Evolutionary conservation across 2,113 vertebrate genomes (phyloP).

Genomic region (Leucosticte australis): DNA sequence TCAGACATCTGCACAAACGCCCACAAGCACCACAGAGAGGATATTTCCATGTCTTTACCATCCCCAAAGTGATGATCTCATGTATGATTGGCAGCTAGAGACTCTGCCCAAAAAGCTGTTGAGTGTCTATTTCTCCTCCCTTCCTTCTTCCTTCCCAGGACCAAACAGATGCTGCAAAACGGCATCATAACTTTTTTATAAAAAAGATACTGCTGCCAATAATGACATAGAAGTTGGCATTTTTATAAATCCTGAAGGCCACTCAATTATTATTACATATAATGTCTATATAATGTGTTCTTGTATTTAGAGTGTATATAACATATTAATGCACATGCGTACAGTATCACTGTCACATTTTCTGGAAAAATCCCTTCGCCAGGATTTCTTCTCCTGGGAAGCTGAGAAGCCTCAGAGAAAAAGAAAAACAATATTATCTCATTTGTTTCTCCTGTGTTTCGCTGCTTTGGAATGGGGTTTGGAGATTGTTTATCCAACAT

Average conservation of each 20-base stretch:
- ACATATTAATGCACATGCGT: background rate
- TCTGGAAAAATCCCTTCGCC: no score
- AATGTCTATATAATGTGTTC: background rate
- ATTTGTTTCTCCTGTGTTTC: no score
- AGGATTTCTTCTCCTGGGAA: no score
- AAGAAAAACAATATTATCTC: no score
- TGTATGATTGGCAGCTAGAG: background rate
- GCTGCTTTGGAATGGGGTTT: no score
- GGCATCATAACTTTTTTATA: background rate
- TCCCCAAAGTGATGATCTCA: background rate
- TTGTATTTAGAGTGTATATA: background rate
- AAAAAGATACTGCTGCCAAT: background rate
- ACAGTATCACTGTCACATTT: background rate
- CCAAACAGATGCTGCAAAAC: background rate
- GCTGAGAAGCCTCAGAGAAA: no score
- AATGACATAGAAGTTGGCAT: background rate
- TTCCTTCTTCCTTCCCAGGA: background rate
- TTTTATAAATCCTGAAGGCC: background rate
- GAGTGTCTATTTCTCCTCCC: background rate
- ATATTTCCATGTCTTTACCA: rapidly evolving
- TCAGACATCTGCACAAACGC: rapidly evolving
- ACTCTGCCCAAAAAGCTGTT: background rate
- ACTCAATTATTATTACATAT: background rate
- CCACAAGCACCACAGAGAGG: background rate
- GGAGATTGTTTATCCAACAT: no score